Evolutionary conservation across 1,140 invertebrate genomes (phyloP), one percentile per base, ranked within the genome.

Genomic region (Neodiprion virginianus): DNA sequence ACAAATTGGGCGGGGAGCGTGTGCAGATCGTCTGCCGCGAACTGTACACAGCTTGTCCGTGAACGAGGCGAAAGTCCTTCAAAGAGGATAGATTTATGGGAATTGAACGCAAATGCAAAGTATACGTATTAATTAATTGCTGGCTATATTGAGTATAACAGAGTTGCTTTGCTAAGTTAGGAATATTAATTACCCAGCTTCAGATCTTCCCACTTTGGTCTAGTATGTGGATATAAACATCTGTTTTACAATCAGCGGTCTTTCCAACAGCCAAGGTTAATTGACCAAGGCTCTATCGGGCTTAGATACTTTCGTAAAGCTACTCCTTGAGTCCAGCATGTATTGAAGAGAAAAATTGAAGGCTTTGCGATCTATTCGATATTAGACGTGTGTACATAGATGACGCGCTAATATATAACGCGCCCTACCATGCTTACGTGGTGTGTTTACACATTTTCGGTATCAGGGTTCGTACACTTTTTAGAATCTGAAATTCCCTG

Each of bases 191-290:
- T 61, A 17, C 8, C n/a, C 53, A 61, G 11, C n/a, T 12, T 61
- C 53, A 61, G 53, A 7, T 61, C n/a, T 61, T 61, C 53, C 53
- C 53, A 61, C n/a, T 61, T 61, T 61, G 53, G 53, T 61, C 72
- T 48, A 48, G n/a, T 47, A 12, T 11, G 21, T 28, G 28, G 8
- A 10, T 21, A 40, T 74, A 28, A 9, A 23, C 50, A 66, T 53
- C 28, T 40, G 49, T 40, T 65, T 72, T 12, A 65, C 48, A n/a
- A 47, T 49, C 67, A 17, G 48, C 28, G 14, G 48, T 23, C 14
- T 72, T 28, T 10, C 14, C 21, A 40, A 40, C 28, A 53, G 48
- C 11, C 65, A 61, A 21, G 11, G 14, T 21, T 68, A 67, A 40
- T 40, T 40, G 28, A 48, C 67, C 17, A 67, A 23, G 67, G 21